Conservation (phyloP, 2,797 vertebrate genomes). For the Pangasius djambal region DNA sequence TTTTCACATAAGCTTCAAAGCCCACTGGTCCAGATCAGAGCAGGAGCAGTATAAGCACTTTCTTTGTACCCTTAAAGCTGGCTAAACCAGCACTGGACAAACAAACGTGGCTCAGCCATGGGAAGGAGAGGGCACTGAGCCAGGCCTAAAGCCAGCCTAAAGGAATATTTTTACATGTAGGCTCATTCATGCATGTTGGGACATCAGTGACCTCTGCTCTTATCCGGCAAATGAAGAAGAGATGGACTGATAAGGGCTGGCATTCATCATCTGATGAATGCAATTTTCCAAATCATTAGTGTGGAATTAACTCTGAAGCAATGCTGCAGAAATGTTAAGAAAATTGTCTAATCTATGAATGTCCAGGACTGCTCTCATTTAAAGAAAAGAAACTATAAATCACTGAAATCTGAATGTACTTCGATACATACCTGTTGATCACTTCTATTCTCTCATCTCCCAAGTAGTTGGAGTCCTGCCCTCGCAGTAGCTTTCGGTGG, state of each 20-base stretch:
- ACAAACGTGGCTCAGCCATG: constrained; percentile 61
- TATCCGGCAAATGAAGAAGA: background rate
- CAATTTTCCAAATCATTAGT: background rate
- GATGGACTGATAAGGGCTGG: constrained; percentile 48
- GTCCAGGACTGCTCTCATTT: background rate
- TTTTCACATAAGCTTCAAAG: constrained; percentile 67
- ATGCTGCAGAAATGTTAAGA: background rate
- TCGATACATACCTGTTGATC: constrained; percentile 89
- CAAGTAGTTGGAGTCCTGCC: constrained; percentile 95
- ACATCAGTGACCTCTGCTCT: constrained; percentile 46
- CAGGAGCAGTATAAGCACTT: constrained; percentile 69
- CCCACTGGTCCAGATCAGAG: constrained; percentile 62
- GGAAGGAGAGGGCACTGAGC: constrained; percentile 57
- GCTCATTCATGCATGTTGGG: constrained; percentile 52
- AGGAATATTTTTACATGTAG: constrained; percentile 54
- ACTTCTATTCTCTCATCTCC: constrained; percentile 93
- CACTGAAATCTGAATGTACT: background rate
- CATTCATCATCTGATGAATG: background rate
- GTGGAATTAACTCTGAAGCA: background rate
- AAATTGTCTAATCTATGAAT: background rate
- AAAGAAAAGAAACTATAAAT: background rate
- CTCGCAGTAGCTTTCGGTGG: constrained; percentile 90
- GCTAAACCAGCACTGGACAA: constrained; percentile 68
- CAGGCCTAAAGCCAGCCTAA: constrained; percentile 46
- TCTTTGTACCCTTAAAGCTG: constrained; percentile 73